Evolutionary conservation across 2,113 vertebrate genomes (phyloP), one percentile per base, ranked within the genome.

Genomic region (Callospermophilus lateralis): DNA sequence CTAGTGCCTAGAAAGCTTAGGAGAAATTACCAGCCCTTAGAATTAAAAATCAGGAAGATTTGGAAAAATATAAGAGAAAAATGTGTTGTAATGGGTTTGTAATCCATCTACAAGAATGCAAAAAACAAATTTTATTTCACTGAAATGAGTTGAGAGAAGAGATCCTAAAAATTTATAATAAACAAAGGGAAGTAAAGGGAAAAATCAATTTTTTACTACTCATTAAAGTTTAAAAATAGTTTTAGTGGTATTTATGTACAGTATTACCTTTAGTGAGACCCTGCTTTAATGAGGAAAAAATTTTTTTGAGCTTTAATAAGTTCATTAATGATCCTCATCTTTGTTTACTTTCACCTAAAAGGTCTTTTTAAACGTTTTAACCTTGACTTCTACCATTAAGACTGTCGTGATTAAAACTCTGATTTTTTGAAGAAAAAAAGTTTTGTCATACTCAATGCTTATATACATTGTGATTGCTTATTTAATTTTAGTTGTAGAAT

Each of bases 121-220:
- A 87, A 45, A 90, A 90, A 72, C 32, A 63, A 8, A 68, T 53
- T 93, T 84, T 2, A 84, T 78, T 87, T 95, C 32, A 73, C 63
- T 93, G 76, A 86, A 92, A 73, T 16, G 34, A 8, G 11, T 86
- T 95, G 61, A 94, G 37, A n/a, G 42, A 45, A 87, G 15, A 84
- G 30, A 76, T 92, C 39, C 81, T 94, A 76, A 93, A 89, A 95
- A 79, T 87, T 90, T 93, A 55, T 73, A 77, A 79, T 79, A 55
- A 79, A 3, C 37, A 26, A 77, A 92, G 13, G 13, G 5, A 65
- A 6, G n/a, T 94, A 88, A 87, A 67, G 45, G 32, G 63, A 72
- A 76, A 76, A 91, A 6, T 86, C 85, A 48, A 74, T 88, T 94
- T 95, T 77, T 32, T 84, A 79, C 61, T 80, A 84, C 17, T 74